Evolutionary conservation across 1,140 invertebrate species (phyloP).

Genomic region (Gyrodactylus salaris): DNA sequence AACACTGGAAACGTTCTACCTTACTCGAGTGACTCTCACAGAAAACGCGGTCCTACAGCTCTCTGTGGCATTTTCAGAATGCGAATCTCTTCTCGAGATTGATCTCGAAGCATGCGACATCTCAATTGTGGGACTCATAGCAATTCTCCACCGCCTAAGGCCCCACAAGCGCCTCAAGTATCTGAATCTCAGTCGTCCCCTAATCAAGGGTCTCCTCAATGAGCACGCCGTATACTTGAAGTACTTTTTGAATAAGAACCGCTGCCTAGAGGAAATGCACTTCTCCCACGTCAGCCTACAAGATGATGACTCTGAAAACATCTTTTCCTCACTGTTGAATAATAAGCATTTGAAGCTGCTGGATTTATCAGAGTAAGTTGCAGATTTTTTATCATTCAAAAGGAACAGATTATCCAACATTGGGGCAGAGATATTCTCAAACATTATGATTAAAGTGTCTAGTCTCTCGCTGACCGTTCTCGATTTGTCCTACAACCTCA

Average conservation of each 20-base stretch:
- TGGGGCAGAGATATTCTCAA: too few relatives aligned
- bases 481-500: background rate
- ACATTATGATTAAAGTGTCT: too few relatives aligned
- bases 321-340: background rate
- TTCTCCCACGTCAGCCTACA: background rate
- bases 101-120: background rate
- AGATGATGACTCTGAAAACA: background rate
- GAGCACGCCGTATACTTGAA: background rate
- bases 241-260: background rate
- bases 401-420: background rate
- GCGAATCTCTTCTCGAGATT: background rate
- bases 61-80: background rate
- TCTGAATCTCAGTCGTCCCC: background rate
- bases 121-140: background rate
- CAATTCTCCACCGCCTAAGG: background rate
- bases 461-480: background rate
- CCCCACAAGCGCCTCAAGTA: background rate
- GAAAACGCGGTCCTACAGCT: background rate
- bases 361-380: background rate
- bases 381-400: background rate
- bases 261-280: background rate
- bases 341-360: background rate
- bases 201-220: background rate
- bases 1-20: too few relatives aligned
- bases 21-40: background rate